Percentiles rank a stretch among this genome's conserved stretches.
Evolutionary conservation across 2,797 vertebrate genomes (phyloP).

Genomic region (Esox lucius): DNA sequence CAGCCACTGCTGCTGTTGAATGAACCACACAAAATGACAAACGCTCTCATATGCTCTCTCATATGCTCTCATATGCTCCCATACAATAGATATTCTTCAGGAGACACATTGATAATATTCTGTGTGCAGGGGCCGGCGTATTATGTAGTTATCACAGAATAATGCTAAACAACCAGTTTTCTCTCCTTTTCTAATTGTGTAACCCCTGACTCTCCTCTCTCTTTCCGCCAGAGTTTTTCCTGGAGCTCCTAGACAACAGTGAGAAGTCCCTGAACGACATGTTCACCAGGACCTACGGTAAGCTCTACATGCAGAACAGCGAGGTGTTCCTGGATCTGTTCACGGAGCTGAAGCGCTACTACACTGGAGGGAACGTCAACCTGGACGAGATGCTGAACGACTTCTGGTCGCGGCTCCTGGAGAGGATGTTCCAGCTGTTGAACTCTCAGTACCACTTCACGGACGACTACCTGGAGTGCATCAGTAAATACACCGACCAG

Average conservation of each 20-base stretch:
- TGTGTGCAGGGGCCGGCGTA: not conserved
- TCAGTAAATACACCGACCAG: slow-evolving; percentile 95
- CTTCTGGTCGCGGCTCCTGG: slow-evolving; percentile 94
- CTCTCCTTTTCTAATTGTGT: slow-evolving; percentile 20
- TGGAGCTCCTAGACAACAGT: slow-evolving; percentile 93
- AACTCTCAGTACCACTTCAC: slow-evolving; percentile 95
- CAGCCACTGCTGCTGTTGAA: not conserved
- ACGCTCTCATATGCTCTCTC: not conserved
- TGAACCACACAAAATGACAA: not conserved
- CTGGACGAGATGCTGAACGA: slow-evolving; percentile 96
- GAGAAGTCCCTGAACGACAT: slow-evolving; percentile 92
- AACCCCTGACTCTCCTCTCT: slow-evolving; percentile 27
- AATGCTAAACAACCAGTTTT: not conserved
- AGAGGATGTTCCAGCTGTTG: slow-evolving; percentile 94
- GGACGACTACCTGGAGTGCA: slow-evolving; percentile 94
- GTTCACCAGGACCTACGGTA: slow-evolving; percentile 90
- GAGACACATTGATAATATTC: not conserved
- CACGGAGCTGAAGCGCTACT: slow-evolving; percentile 92
- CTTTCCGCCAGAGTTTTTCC: slow-evolving; percentile 86
- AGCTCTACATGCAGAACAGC: slow-evolving; percentile 93
- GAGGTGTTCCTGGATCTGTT: slow-evolving; percentile 97
- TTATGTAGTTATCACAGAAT: too few species aligned
- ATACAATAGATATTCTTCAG: not conserved
- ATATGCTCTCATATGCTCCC: not conserved
- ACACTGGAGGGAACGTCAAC: slow-evolving; percentile 93